phyloP scores from a whole-genome alignment of 2,797 vertebrate species.

The Pygocentrus nattereri region DNA sequence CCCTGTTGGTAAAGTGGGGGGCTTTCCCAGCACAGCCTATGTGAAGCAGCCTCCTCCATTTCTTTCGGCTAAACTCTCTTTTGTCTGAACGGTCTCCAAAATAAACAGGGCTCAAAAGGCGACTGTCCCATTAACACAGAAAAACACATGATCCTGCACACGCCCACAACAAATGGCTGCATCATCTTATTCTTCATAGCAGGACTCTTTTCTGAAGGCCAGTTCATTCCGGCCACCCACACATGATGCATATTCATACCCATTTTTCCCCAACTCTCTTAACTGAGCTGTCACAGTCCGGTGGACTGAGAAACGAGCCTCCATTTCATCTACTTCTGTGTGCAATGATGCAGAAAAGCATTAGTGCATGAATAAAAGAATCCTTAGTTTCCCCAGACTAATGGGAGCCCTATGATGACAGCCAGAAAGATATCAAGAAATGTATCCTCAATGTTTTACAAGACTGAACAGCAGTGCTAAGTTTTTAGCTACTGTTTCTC shows the following conservation, averaged over 20 bases:
- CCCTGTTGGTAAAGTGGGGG: constrained; percentile 33
- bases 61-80: constrained; percentile 21
- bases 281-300: constrained; percentile 28
- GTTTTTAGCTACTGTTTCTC: neutral
- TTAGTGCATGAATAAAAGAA: neutral
- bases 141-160: constrained; percentile 41
- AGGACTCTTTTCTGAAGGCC: constrained; percentile 5
- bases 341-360: neutral
- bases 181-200: constrained; percentile 21
- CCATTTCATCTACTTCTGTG: neutral
- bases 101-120: constrained; percentile 48
- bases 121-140: constrained; percentile 30
- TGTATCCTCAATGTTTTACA: neutral
- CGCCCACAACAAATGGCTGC: constrained; percentile 33
- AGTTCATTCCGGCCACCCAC: constrained; percentile 31
- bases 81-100: constrained; percentile 51
- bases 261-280: constrained; percentile 13
- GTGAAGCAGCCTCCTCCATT: constrained; percentile 14
- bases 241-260: constrained; percentile 39
- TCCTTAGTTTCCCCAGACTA: neutral
- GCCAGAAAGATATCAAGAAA: neutral
- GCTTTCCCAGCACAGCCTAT: constrained; percentile 48
- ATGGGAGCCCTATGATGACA: neutral
- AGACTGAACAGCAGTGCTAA: no score
- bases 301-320: neutral